phyloP scores from a whole-genome alignment of 2,888 invertebrate species.

The Rapana venosa region DNA sequence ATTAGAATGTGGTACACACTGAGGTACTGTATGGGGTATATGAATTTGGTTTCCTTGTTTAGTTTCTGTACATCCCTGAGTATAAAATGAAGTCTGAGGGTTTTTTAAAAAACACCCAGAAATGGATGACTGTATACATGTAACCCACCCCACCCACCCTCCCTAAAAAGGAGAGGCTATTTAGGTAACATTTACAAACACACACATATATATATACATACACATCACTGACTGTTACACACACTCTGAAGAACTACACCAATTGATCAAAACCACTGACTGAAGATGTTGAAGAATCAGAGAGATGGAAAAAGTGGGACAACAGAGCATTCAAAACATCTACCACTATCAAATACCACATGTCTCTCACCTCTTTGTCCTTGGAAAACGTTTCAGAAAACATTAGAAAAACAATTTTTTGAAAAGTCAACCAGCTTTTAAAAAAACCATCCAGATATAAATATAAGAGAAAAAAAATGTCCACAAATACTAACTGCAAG shows the following conservation, averaged over 20 bases:
- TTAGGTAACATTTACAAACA: too few species aligned
- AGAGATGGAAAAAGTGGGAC: neutral
- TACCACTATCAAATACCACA: slow-evolving; percentile 28
- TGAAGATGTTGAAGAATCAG: neutral
- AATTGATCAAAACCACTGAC: neutral
- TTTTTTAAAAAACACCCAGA: neutral
- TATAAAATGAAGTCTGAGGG: neutral
- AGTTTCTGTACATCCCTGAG: slow-evolving; percentile 14
- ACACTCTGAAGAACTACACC: neutral
- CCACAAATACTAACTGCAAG: neutral
- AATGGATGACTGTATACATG: too few species aligned
- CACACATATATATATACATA: too few species aligned
- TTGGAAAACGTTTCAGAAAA: neutral
- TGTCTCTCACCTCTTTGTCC: slow-evolving; percentile 44
- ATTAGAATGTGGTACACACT: neutral
- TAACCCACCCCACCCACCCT: too few species aligned
- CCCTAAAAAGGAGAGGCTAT: too few species aligned
- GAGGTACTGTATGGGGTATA: neutral
- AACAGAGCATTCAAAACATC: slow-evolving; percentile 9
- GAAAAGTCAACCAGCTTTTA: neutral
- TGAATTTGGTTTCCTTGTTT: neutral
- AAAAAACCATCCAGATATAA: neutral
- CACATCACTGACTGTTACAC: neutral
- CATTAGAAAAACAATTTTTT: neutral
- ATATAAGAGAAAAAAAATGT: neutral